These are phyloP conservation scores for Cephus spinipes DNA, from an alignment of 2,888 invertebrate species.

Conservation along the genomic window DNA sequence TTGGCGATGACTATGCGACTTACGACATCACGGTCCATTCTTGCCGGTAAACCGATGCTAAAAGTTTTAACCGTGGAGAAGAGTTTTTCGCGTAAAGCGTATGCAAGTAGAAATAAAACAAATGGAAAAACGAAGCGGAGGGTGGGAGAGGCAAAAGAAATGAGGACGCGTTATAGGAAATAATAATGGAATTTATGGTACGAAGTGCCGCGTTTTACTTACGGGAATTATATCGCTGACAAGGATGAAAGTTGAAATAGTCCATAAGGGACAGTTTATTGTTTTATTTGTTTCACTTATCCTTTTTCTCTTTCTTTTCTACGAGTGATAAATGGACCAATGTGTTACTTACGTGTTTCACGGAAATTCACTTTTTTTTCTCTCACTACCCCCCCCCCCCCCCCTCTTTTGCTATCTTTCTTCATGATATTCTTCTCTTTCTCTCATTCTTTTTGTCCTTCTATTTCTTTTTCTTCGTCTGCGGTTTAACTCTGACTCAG, in stretches of 20 bases:
- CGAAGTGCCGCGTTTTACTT: conserved; percentile 23
- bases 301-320: conserved; percentile 17
- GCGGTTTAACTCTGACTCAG: conserved; percentile 33
- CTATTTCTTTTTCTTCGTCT: conserved; percentile 25
- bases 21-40: neutral
- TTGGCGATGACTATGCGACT: neutral
- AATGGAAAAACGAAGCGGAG: neutral
- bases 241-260: conserved; percentile 15
- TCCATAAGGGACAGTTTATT: conserved; percentile 13
- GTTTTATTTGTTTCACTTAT: neutral
- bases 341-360: conserved; percentile 29
- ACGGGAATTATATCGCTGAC: conserved; percentile 15
- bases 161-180: neutral
- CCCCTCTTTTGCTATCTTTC: neutral
- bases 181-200: neutral
- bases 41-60: neutral
- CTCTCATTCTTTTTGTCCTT: conserved; percentile 11
- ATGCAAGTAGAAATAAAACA: neutral
- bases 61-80: neutral
- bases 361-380: conserved; percentile 1
- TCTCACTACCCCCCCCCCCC: neutral
- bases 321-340: conserved; percentile 40
- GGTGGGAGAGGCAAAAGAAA: neutral
- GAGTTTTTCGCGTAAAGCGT: neutral
- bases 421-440: neutral